These are phyloP conservation scores for Drosophila mimica DNA, from an alignment of 2,888 invertebrate species.

Conservation along the genomic window DNA sequence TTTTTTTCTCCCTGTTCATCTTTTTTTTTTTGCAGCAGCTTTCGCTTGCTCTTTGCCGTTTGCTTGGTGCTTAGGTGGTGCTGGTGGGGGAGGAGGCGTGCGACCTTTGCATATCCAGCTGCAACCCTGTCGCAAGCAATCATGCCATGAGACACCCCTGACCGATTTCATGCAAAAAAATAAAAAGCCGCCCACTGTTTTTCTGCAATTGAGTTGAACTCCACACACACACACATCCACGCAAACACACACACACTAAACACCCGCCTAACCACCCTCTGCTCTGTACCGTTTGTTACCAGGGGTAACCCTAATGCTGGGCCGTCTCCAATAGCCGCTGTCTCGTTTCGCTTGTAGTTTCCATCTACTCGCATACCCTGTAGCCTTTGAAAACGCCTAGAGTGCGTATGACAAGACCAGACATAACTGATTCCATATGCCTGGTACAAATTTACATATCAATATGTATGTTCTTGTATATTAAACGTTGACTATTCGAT, in stretches of 20 bases:
- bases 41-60: conserved; percentile 48
- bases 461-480: neutral
- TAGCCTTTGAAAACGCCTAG: neutral
- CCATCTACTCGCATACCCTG: conserved; percentile 9
- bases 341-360: conserved; percentile 33
- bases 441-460: neutral
- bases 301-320: conserved; percentile 55
- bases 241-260: neutral
- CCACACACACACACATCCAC: neutral
- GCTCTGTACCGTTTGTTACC: conserved; percentile 29
- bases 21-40: conserved; percentile 18
- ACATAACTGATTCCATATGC: neutral
- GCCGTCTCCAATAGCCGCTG: conserved; percentile 34
- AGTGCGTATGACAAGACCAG: neutral
- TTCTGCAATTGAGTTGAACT: conserved; percentile 18
- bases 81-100: conserved; percentile 17
- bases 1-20: conserved; percentile 8
- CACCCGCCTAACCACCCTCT: neutral
- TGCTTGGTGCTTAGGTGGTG: conserved; percentile 22
- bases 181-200: conserved; percentile 39
- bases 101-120: conserved; percentile 43
- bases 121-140: conserved; percentile 34
- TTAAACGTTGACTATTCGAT: neutral
- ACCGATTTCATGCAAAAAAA: conserved; percentile 32
- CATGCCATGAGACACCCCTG: conserved; percentile 39